Evolutionary conservation across 37 sponge, comb jelly and placozoan genomes (phyloP).

Genomic region (Beroe ovata): DNA sequence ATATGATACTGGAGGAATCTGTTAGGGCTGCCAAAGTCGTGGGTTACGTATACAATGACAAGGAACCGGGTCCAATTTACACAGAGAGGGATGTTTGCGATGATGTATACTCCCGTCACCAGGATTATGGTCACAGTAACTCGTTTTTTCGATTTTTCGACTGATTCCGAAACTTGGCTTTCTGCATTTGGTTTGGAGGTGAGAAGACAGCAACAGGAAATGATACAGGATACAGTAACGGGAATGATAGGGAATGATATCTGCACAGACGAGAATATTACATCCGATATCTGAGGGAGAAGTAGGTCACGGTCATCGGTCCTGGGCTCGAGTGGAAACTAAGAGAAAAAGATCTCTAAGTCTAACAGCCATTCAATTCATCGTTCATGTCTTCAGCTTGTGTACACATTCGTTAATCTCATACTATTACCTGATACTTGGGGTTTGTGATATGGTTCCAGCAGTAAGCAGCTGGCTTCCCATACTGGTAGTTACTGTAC

Average conservation of each 20-base stretch:
- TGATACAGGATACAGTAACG: conserved; percentile 23
- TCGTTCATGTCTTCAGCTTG: no score
- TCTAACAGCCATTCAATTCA: no score
- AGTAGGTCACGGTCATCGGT: background rate
- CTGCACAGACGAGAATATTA: conserved; percentile 8
- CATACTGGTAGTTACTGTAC: conserved; percentile 41
- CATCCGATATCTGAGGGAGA: conserved; percentile 20
- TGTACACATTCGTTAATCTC: no score
- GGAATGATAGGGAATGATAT: conserved; percentile 48
- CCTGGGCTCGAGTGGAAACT: no score
- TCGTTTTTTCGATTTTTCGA: background rate
- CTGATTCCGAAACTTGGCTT: background rate
- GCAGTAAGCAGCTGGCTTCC: background rate
- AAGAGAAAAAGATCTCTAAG: no score
- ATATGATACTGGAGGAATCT: conserved; percentile 4
- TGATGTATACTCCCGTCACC: conserved; percentile 20
- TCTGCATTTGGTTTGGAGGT: background rate
- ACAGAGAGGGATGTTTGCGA: conserved; percentile 19
- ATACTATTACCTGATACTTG: conserved; percentile 36
- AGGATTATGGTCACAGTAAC: conserved; percentile 44
- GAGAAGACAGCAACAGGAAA: background rate
- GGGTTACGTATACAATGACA: background rate
- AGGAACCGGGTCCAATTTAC: conserved; percentile 36
- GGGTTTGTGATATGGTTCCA: conserved; percentile 47
- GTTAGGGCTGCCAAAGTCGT: background rate